Evolutionary conservation across 2,888 invertebrate species (phyloP).

Genomic region (Dioctria rufipes): DNA sequence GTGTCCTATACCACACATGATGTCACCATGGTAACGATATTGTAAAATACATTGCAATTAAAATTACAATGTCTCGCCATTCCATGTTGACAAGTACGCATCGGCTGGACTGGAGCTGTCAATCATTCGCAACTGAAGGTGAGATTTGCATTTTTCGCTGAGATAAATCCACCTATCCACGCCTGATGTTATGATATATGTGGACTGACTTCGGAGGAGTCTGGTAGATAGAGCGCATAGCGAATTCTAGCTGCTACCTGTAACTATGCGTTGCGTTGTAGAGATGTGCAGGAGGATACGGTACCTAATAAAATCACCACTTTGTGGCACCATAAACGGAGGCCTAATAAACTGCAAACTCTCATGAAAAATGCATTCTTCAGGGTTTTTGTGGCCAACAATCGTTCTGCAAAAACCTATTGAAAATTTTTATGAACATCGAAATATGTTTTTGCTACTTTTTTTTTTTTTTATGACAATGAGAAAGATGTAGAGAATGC

Average conservation of each 20-base stretch:
- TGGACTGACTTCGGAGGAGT: background rate
- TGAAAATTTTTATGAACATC: conserved; percentile 38
- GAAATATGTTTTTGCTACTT: conserved; percentile 38
- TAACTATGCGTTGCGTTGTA: background rate
- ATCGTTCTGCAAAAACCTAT: conserved; percentile 17
- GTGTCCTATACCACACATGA: conserved; percentile 47
- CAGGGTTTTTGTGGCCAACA: conserved; percentile 40
- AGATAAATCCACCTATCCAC: conserved; percentile 4
- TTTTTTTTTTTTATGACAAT: conserved; percentile 17
- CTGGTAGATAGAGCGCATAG: background rate
- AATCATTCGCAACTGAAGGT: conserved; percentile 44
- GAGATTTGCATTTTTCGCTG: conserved; percentile 48
- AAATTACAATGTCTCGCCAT: conserved; percentile 34
- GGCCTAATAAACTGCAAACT: conserved; percentile 57
- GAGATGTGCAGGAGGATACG: conserved; percentile 39
- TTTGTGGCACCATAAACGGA: conserved; percentile 57
- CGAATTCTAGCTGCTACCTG: background rate
- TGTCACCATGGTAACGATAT: conserved; percentile 41
- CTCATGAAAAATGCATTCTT: conserved; percentile 57
- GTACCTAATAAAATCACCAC: conserved; percentile 56
- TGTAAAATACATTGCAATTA: conserved; percentile 44
- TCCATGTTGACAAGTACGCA: background rate
- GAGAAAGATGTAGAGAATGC: conserved; percentile 10
- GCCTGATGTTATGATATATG: background rate
- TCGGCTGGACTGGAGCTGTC: conserved; percentile 24